Evolutionary conservation across 1,140 invertebrate genomes (phyloP), one percentile per base, ranked within the genome.

Genomic region (Anastrepha obliqua): DNA sequence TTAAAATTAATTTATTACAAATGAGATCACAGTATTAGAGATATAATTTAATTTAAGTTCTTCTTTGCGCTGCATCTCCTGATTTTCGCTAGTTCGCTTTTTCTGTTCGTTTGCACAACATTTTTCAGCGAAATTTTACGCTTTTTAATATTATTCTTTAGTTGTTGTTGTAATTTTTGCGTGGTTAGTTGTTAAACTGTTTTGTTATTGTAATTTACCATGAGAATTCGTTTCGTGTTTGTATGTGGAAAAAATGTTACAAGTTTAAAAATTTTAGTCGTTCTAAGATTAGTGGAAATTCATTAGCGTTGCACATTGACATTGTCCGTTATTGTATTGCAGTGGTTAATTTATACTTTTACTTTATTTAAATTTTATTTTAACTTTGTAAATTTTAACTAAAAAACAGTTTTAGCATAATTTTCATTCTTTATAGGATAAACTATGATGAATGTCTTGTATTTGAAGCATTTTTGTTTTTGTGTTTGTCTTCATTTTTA

Each of bases 1-100:
- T 89, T 88, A 90, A 90, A 88, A 42, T 89, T 88, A 92, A 91
- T 91, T 87, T 93, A 93, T 93, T 93, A 93, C 91, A 93, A 91
- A 93, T 93, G 92, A 93, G 92, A 93, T 93, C 92, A 93, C 92
- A 93, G 92, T 93, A 93, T 93, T 93, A 93, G 92, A 93, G 92
- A 93, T 91, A 93, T 93, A 93, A 92, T 91, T 93, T 92, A 91
- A 47, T 85, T 87, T 89, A 91, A 89, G 89, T 89, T 92, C 90
- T 89, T 74, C 67, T 81, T 81, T 81, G 74, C 20, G 74, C 47
- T 81, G 29, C n/a, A 58, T 55, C 74, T 51, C 6, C 47, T 58
- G 13, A 13, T 55, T 51, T 55, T 55, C 4, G n/a, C 74, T 81
- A n/a, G 4, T 62, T n/a, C 15, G 60, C 15, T n/a, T 89, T 89